These are phyloP conservation scores for Pseudorhiza aurosa DNA, from an alignment of 30 jellyfish, hydroid and myxozoan genomes.

Conservation along the genomic window DNA sequence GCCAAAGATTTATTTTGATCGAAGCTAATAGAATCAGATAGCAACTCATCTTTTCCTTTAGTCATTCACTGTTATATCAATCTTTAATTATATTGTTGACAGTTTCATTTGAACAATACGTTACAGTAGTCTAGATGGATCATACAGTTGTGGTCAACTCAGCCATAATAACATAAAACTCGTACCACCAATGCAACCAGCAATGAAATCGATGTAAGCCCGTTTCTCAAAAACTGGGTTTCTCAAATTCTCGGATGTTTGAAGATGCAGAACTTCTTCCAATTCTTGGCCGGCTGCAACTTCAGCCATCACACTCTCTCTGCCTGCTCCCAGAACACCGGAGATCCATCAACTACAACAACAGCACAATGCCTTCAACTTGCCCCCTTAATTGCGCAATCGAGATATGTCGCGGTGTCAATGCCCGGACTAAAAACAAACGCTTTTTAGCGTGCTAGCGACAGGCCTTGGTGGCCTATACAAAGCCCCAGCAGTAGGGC, in stretches of 20 bases:
- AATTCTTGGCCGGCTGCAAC: conserved; percentile 39
- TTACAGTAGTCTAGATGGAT: too few species aligned
- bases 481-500: too few species aligned
- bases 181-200: conserved; percentile 56
- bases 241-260: neutral
- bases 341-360: neutral
- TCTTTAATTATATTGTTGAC: too few species aligned
- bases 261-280: conserved; percentile 18
- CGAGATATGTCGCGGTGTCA: too few species aligned
- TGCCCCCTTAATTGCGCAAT: neutral
- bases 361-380: neutral
- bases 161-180: neutral
- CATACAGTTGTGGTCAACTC: neutral
- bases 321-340: neutral
- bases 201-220: conserved; percentile 11
- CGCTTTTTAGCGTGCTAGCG: too few species aligned
- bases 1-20: too few species aligned
- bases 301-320: conserved; percentile 17
- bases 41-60: too few species aligned
- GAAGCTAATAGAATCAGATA: too few species aligned
- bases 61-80: too few species aligned
- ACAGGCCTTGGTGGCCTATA: too few species aligned
- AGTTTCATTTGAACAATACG: too few species aligned
- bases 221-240: neutral
- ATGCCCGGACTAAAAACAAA: too few species aligned